Percentiles rank a stretch among this genome's conserved stretches.
Evolutionary conservation across 2,113 vertebrate genomes (phyloP).

Genomic region (Otolemur garnettii): DNA sequence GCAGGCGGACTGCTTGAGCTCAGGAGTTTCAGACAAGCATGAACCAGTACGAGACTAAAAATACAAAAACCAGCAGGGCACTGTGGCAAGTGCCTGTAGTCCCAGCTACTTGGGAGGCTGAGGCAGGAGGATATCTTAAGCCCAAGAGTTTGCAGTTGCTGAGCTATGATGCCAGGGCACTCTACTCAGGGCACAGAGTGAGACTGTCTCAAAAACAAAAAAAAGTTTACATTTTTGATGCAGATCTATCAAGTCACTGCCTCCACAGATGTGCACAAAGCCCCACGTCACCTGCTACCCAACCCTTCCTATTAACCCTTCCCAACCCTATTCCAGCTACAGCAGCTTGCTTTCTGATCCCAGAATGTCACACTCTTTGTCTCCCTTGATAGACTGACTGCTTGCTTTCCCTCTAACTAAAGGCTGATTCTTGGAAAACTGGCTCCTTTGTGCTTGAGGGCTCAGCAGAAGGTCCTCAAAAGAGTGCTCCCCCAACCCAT

Average conservation of each 20-base stretch:
- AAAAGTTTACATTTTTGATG: neutral
- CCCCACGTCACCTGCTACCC: neutral
- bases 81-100: too few relatives aligned
- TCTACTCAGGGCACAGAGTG: too few relatives aligned
- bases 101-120: too few relatives aligned
- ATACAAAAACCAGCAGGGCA: too few relatives aligned
- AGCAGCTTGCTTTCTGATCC: neutral
- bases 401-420: neutral
- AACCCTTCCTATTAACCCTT: neutral
- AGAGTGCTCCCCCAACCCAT: neutral
- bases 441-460: neutral
- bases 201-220: too few relatives aligned
- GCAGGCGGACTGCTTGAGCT: too few relatives aligned
- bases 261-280: neutral
- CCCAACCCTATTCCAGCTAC: neutral
- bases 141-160: too few relatives aligned
- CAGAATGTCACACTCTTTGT: neutral
- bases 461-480: neutral
- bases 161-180: too few relatives aligned
- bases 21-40: too few relatives aligned
- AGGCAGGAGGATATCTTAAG: too few relatives aligned
- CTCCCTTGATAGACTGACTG: neutral
- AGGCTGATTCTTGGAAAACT: neutral
- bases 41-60: too few relatives aligned
- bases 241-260: neutral